Evolutionary conservation across 2,113 vertebrate genomes (phyloP).

Genomic region (Strix uralensis): DNA sequence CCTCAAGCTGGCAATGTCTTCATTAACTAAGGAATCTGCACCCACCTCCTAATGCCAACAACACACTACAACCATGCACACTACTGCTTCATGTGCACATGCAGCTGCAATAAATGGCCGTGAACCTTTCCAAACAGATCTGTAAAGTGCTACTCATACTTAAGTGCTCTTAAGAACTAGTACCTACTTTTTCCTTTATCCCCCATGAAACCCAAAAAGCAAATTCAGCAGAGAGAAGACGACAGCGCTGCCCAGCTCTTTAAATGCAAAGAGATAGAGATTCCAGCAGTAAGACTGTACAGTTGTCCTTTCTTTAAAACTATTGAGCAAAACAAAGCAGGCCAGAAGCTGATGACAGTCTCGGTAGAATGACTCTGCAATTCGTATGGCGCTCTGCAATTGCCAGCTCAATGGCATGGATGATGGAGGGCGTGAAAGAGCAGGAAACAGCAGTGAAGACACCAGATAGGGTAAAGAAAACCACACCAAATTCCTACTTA

Average conservation of each 20-base stretch:
- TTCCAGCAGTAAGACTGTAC: neutral
- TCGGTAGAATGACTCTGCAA: neutral
- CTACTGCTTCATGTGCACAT: neutral
- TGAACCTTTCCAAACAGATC: neutral
- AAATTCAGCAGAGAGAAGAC: neutral
- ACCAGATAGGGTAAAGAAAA: neutral
- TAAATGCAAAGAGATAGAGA: neutral
- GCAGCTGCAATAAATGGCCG: neutral
- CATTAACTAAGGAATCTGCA: neutral
- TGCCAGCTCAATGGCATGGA: neutral
- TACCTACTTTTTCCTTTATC: neutral
- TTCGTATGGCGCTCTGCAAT: neutral
- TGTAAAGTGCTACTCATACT: neutral
- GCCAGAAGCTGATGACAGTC: neutral
- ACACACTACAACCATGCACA: neutral
- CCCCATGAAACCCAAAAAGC: neutral
- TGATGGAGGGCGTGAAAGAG: neutral
- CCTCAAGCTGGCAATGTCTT: neutral
- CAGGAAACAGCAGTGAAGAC: neutral
- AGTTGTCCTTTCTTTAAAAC: neutral
- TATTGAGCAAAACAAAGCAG: neutral
- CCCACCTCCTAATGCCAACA: neutral
- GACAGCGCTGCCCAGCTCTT: neutral
- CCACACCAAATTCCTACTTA: neutral
- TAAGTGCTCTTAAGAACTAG: neutral